Base-by-base conservation (phyloP, 92 coral and sea anemone species). In the Zoanthus gigantus region DNA sequence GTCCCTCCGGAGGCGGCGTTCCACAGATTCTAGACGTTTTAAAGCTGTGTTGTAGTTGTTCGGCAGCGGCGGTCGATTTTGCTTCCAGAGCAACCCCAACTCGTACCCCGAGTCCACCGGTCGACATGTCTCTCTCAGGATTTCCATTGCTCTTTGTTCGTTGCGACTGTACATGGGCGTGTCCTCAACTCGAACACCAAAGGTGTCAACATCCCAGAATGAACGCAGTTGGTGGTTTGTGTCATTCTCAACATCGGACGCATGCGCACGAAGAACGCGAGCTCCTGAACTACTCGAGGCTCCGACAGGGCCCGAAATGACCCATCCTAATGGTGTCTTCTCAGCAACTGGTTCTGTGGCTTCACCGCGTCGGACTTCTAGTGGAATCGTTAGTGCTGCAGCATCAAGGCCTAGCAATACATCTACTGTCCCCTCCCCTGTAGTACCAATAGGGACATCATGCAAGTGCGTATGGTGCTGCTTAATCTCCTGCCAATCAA, bases 321-420 rank as follows among this genome's bases (percentile, higher is more conserved):
- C 87, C 93, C 93, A 90, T 13, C 93, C 93, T 15, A 90, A 71
- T 16, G 75, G 89, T 9, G 91, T 91, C 91, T 54, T 15, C 89
- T 91, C 89, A 17, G 94, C 94, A 66, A 83, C 72, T 58, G 89
- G 92, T 50, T 91, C 93, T 11, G 56, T 15, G 45, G 47, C 76
- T 29, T 53, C 78, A 15, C 93, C 90, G 79, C 90, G 85, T 57
- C 86, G 74, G 71, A 90, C 88, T 47, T 90, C 83, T 34, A 80
- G 9, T 17, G 91, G 91, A 14, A 76, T 76, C 93, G 78, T 90
- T 66, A 90, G 82, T 11, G 88, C 83, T 44, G 93, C 91, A 18
- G 93, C 93, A 57, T 90, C 93, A 4, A 83, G 58, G 13, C 91
- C 88, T 17, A 87, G 52, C 79, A 91, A 75, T 0, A 91, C 91